phyloP scores from a whole-genome alignment of 2,113 vertebrate species.

The Elephantulus edwardii region DNA sequence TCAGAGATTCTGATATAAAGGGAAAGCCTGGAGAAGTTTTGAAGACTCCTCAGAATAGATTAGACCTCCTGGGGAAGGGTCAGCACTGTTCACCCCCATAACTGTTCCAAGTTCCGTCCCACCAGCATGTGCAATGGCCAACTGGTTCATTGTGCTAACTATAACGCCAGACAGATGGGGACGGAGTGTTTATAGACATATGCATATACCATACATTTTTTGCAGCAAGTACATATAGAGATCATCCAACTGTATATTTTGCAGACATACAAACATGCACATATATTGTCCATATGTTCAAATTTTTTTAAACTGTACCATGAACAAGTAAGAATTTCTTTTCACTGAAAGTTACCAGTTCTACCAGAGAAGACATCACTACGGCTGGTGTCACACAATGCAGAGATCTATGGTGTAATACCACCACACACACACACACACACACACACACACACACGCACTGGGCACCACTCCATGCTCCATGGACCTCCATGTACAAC shows the following conservation, averaged over 20 bases:
- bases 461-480: too few relatives aligned
- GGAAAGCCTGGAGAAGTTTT: not conserved
- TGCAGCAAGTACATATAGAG: constrained; percentile 79
- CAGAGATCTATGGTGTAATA: not conserved
- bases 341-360: constrained; percentile 56
- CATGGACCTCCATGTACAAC: not conserved
- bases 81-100: constrained; percentile 19
- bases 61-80: not conserved
- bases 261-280: constrained; percentile 77
- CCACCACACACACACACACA: too few relatives aligned
- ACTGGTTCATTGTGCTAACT: constrained; percentile 87
- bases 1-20: constrained; percentile 19
- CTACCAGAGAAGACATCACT: not conserved
- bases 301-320: constrained; percentile 71
- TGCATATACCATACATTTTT: constrained; percentile 78
- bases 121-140: constrained; percentile 81
- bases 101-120: constrained; percentile 75
- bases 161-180: constrained; percentile 76
- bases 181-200: constrained; percentile 77
- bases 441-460: too few relatives aligned
- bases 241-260: constrained; percentile 80
- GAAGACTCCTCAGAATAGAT: constrained; percentile 54
- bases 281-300: constrained; percentile 78
- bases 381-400: not conserved
- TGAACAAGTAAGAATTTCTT: constrained; percentile 73